Conservation (phyloP, 2,888 invertebrate genomes). For the Arenicola marina region DNA sequence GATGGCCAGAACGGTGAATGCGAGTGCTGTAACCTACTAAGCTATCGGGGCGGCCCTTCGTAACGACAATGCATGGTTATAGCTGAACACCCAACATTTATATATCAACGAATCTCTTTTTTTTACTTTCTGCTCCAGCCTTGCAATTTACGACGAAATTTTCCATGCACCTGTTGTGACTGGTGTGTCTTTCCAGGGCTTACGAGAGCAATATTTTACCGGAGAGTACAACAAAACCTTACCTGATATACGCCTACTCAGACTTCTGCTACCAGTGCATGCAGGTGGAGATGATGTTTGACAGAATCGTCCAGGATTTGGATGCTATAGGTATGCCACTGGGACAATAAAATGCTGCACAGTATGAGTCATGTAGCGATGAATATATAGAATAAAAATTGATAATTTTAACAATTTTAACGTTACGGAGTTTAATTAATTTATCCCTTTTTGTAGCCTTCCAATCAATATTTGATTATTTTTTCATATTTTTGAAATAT, state of each 20-base stretch:
- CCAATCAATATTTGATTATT: neutral
- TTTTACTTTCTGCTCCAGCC: too few relatives aligned
- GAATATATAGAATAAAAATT: too few relatives aligned
- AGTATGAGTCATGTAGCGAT: too few relatives aligned
- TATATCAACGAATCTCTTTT: too few relatives aligned
- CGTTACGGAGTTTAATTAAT: too few relatives aligned
- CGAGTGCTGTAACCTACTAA: too few relatives aligned
- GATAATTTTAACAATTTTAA: neutral
- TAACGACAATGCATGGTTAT: too few relatives aligned
- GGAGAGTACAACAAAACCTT: slow-evolving; percentile 80
- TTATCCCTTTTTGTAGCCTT: neutral
- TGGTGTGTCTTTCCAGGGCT: slow-evolving; percentile 69
- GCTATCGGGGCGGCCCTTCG: too few relatives aligned
- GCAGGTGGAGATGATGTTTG: slow-evolving; percentile 83
- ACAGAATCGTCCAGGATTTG: slow-evolving; percentile 78
- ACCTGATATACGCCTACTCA: slow-evolving; percentile 86
- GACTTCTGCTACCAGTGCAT: slow-evolving; percentile 95
- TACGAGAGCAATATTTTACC: slow-evolving; percentile 85
- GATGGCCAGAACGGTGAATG: too few relatives aligned
- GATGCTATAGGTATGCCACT: slow-evolving; percentile 79
- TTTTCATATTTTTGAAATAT: neutral
- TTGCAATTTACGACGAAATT: too few relatives aligned
- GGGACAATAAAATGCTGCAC: too few relatives aligned
- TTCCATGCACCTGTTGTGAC: neutral
- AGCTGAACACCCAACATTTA: too few relatives aligned